A percentile compares a stretch with the other conserved stretches of the same genome.
These are phyloP conservation scores for Camponotus vicinus DNA, from an alignment of 1,140 invertebrate genomes.

Conservation along the genomic window DNA sequence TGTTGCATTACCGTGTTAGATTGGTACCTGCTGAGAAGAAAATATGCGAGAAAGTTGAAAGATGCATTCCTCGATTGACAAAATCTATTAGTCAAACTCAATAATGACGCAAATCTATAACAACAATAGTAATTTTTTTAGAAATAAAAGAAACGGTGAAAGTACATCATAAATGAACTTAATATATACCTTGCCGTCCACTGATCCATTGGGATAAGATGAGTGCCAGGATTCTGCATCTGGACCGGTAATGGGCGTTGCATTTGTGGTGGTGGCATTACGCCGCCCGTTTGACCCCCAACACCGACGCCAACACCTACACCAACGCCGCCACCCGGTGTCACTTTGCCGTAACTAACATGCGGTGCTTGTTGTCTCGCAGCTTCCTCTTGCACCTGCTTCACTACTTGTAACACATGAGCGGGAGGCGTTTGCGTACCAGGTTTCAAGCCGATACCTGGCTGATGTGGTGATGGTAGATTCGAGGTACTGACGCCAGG, in stretches of 20 bases:
- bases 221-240: slow-evolving; percentile 84
- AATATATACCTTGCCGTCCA: slow-evolving; percentile 87
- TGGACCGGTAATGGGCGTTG: slow-evolving; percentile 86
- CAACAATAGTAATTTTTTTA: background rate
- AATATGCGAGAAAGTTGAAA: background rate
- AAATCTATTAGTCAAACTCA: background rate
- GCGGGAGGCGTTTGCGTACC: slow-evolving; percentile 92
- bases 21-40: slow-evolving; percentile 76
- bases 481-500: slow-evolving; percentile 84
- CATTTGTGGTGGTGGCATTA: slow-evolving; percentile 90
- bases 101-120: background rate
- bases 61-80: background rate
- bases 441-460: slow-evolving; percentile 90
- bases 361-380: slow-evolving; percentile 93
- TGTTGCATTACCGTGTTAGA: slow-evolving; percentile 84
- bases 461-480: slow-evolving; percentile 86
- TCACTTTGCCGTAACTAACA: slow-evolving; percentile 90
- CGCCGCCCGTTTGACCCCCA: slow-evolving; percentile 85
- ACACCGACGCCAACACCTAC: slow-evolving; percentile 82
- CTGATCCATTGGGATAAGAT: slow-evolving; percentile 90
- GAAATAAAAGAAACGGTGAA: too few relatives aligned
- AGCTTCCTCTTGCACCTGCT: slow-evolving; percentile 97
- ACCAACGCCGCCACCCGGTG: slow-evolving; percentile 86
- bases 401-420: slow-evolving; percentile 94
- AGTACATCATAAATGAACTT: slow-evolving; percentile 6